A percentile compares a stretch with the other conserved stretches of the same genome.
phyloP scores from a whole-genome alignment of 2,113 vertebrate genomes.

The Python bivittatus region DNA sequence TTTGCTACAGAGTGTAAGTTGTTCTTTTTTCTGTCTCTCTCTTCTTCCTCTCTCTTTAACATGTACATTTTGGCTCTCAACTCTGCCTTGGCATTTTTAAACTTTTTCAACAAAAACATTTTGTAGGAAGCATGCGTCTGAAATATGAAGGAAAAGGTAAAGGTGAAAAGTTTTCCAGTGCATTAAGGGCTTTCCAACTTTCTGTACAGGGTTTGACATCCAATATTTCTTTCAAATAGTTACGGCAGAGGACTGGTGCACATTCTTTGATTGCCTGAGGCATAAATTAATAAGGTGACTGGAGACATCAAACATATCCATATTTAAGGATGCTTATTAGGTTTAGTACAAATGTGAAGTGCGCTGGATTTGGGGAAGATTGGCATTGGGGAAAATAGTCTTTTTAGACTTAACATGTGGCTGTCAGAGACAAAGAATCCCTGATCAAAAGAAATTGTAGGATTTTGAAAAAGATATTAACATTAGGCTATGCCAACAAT shows the following conservation, averaged over 20 bases:
- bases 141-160: slow-evolving; percentile 61
- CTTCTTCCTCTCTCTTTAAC: background rate
- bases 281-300: slow-evolving; percentile 84
- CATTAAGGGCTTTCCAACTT: slow-evolving; percentile 62
- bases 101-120: slow-evolving; percentile 53
- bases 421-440: slow-evolving; percentile 48
- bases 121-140: slow-evolving; percentile 72
- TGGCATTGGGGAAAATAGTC: slow-evolving; percentile 59
- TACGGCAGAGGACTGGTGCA: slow-evolving; percentile 73
- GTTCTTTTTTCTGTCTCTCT: background rate
- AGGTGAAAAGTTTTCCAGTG: slow-evolving; percentile 68
- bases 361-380: slow-evolving; percentile 74
- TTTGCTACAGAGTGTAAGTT: slow-evolving; percentile 28
- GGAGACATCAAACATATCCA: slow-evolving; percentile 79
- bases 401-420: slow-evolving; percentile 43
- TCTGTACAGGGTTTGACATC: slow-evolving; percentile 58
- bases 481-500: background rate
- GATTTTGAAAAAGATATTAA: background rate
- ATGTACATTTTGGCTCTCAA: background rate
- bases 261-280: slow-evolving; percentile 80
- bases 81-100: background rate
- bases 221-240: slow-evolving; percentile 63
- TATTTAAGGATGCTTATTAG: slow-evolving; percentile 82
- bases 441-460: slow-evolving; percentile 51
- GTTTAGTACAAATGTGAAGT: slow-evolving; percentile 80